These are phyloP conservation scores for Buphagus erythrorhynchus DNA, from an alignment of 2,797 vertebrate genomes.

Conservation along the genomic window DNA sequence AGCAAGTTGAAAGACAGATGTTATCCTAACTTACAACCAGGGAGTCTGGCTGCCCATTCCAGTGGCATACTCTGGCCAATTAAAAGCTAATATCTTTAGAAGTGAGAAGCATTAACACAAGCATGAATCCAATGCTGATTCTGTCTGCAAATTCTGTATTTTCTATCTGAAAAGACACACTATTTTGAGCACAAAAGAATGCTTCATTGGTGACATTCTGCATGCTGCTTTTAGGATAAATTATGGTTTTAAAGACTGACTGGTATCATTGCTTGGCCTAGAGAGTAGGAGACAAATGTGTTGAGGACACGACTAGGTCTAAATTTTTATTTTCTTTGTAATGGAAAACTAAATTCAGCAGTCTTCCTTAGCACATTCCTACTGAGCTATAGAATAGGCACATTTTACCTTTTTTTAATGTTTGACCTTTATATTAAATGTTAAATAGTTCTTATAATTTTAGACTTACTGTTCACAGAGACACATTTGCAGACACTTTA, in stretches of 20 bases:
- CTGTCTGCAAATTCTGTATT: background rate
- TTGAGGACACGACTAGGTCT: background rate
- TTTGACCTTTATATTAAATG: constrained; percentile 5
- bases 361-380: background rate
- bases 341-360: background rate
- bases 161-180: background rate
- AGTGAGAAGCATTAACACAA: background rate
- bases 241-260: background rate
- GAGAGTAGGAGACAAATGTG: background rate
- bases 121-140: background rate
- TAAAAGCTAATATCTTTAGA: background rate
- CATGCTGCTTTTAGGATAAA: background rate
- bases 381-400: background rate
- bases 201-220: background rate
- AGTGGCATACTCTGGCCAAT: background rate
- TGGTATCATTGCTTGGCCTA: background rate
- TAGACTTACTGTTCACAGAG: background rate
- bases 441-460: background rate
- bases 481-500: background rate
- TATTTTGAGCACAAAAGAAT: background rate
- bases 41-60: constrained; percentile 20
- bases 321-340: background rate
- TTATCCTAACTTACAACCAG: constrained; percentile 7
- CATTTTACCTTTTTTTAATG: background rate
- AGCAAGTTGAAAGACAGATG: constrained; percentile 49